phyloP scores from a whole-genome alignment of 2,113 vertebrate genomes.

The Pithys albifrons region DNA sequence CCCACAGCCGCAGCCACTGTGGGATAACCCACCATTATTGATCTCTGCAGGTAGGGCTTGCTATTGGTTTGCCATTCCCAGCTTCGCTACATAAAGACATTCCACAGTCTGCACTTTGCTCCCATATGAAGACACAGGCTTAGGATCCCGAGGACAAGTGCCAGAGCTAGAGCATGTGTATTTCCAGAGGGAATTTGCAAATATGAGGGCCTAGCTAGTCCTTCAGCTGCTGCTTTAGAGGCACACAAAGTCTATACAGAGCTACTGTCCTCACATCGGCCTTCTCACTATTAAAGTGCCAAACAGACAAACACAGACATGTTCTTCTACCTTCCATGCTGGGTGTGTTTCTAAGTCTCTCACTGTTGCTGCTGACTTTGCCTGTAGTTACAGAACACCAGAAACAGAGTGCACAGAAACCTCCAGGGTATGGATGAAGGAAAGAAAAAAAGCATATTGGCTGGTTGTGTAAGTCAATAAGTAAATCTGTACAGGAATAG shows the following conservation, averaged over 20 bases:
- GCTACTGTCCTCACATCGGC: not conserved
- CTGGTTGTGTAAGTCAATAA: not conserved
- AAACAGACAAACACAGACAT: not conserved
- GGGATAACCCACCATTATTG: not conserved
- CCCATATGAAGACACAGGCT: not conserved
- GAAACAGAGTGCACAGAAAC: not conserved
- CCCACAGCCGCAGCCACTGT: not conserved
- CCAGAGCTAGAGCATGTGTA: not conserved
- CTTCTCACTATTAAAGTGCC: not conserved
- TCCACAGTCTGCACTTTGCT: not conserved
- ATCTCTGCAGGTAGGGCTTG: not conserved
- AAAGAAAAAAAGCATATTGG: not conserved
- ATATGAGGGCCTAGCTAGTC: not conserved
- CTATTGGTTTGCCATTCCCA: not conserved
- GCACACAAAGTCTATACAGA: not conserved
- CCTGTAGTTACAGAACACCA: not conserved
- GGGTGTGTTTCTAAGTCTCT: not conserved
- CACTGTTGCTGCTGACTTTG: not conserved
- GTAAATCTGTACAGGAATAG: not conserved
- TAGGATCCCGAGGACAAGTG: not conserved
- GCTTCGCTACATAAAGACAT: not conserved
- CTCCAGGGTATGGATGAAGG: too few relatives aligned
- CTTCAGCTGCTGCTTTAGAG: not conserved
- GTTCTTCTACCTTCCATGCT: not conserved
- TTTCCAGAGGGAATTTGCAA: not conserved